These are phyloP conservation scores for Patiria pectinifera DNA, from an alignment of 53 echinoderm and acorn worm species.

Conservation along the genomic window DNA sequence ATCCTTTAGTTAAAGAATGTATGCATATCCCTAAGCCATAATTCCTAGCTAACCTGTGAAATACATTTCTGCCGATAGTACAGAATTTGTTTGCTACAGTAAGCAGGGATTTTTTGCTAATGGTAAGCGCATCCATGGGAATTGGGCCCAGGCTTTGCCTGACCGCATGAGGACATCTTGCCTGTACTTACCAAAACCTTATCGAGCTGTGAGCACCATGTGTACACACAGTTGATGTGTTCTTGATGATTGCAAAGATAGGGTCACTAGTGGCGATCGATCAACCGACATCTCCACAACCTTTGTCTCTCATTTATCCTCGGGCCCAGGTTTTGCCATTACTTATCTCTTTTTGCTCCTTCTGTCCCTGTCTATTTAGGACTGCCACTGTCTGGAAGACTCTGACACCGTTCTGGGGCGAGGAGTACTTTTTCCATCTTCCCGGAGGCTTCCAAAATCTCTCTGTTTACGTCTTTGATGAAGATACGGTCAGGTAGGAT, in stretches of 20 bases:
- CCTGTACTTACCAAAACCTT: not conserved
- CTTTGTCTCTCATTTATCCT: not conserved
- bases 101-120: no score
- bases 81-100: no score
- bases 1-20: no score
- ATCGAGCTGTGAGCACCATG: not conserved
- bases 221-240: not conserved
- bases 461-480: slow-evolving; percentile 66
- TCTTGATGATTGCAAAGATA: not conserved
- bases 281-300: not conserved
- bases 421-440: slow-evolving; percentile 71
- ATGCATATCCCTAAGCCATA: no score
- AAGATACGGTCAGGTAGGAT: slow-evolving; percentile 70
- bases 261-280: not conserved
- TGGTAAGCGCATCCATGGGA: no score
- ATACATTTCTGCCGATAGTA: no score
- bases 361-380: slow-evolving; percentile 20
- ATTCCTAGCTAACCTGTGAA: no score
- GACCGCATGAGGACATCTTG: not conserved
- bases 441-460: slow-evolving; percentile 72
- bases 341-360: not conserved
- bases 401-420: slow-evolving; percentile 70
- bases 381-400: slow-evolving; percentile 74
- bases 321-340: not conserved
- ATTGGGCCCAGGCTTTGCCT: not conserved